phyloP scores from a whole-genome alignment of 2,797 vertebrate genomes.

The Ctenopoma kingsleyae region DNA sequence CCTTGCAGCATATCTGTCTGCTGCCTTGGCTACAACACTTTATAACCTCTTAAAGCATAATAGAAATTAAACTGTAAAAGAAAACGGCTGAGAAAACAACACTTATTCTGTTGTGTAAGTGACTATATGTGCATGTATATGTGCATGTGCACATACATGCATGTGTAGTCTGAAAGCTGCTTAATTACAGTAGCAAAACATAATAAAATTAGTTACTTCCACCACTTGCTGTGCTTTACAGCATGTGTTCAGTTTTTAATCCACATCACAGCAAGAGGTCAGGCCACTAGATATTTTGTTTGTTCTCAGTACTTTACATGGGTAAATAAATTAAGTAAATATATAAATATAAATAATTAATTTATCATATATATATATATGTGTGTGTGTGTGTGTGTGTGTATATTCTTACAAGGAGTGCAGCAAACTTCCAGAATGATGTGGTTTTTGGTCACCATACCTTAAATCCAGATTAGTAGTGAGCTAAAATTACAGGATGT shows the following conservation, averaged over 20 bases:
- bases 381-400: too few relatives aligned
- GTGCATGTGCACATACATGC: neutral
- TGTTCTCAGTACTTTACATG: neutral
- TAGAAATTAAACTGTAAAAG: conserved; percentile 18
- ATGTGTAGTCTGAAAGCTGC: neutral
- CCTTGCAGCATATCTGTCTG: conserved; percentile 64
- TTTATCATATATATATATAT: too few relatives aligned
- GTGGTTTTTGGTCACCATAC: neutral
- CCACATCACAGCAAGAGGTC: neutral
- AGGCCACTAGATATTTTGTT: neutral
- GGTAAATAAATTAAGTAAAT: neutral
- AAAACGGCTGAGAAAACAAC: conserved; percentile 20
- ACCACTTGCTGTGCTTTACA: conserved; percentile 10
- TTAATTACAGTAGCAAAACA: conserved; percentile 16
- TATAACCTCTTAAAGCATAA: conserved; percentile 25
- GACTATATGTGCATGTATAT: neutral
- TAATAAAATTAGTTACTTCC: conserved; percentile 20
- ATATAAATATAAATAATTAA: neutral
- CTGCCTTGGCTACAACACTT: conserved; percentile 54
- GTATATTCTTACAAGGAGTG: neutral
- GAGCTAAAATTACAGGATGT: conserved; percentile 17
- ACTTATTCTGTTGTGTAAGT: conserved; percentile 8
- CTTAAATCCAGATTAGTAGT: conserved; percentile 21
- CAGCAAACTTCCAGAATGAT: neutral
- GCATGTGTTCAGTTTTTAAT: conserved; percentile 5